A percentile compares a stretch with the other conserved stretches of the same genome.
phyloP scores from a whole-genome alignment of 1,140 invertebrate species.

The Steinernema khuongi region DNA sequence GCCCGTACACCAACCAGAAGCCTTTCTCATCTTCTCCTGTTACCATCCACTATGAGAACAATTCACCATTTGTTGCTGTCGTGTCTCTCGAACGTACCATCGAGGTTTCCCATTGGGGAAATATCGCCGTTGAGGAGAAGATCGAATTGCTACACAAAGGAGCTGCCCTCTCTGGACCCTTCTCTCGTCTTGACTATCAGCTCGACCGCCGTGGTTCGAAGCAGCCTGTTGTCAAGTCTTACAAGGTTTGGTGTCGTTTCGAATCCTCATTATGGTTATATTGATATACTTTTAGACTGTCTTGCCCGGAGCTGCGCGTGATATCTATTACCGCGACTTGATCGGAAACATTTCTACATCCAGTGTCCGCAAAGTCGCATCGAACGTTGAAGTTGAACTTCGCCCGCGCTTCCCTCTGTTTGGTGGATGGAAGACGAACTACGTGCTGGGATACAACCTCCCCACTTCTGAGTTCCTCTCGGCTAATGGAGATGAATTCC shows the following conservation, averaged over 20 bases:
- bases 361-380: slow-evolving; percentile 70
- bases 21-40: slow-evolving; percentile 37
- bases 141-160: slow-evolving; percentile 86
- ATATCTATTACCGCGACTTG: slow-evolving; percentile 90
- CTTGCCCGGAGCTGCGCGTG: slow-evolving; percentile 78
- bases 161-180: slow-evolving; percentile 67
- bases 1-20: slow-evolving; percentile 48
- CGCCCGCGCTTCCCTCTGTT: slow-evolving; percentile 92
- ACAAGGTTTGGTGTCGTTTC: slow-evolving; percentile 22
- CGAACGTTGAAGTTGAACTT: slow-evolving; percentile 87
- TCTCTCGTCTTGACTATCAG: slow-evolving; percentile 57
- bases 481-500: slow-evolving; percentile 67
- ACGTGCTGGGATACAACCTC: slow-evolving; percentile 91
- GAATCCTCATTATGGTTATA: slow-evolving; percentile 9
- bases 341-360: slow-evolving; percentile 99
- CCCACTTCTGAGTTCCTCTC: slow-evolving; percentile 92
- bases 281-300: slow-evolving; percentile 67
- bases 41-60: slow-evolving; percentile 87
- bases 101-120: slow-evolving; percentile 98
- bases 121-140: slow-evolving; percentile 90
- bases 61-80: slow-evolving; percentile 86
- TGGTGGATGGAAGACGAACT: slow-evolving; percentile 86
- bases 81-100: slow-evolving; percentile 77
- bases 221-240: slow-evolving; percentile 46
- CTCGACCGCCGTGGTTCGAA: slow-evolving; percentile 48